Conservation (phyloP, 2,888 invertebrate species). For the Drosophila heteroneura region DNA sequence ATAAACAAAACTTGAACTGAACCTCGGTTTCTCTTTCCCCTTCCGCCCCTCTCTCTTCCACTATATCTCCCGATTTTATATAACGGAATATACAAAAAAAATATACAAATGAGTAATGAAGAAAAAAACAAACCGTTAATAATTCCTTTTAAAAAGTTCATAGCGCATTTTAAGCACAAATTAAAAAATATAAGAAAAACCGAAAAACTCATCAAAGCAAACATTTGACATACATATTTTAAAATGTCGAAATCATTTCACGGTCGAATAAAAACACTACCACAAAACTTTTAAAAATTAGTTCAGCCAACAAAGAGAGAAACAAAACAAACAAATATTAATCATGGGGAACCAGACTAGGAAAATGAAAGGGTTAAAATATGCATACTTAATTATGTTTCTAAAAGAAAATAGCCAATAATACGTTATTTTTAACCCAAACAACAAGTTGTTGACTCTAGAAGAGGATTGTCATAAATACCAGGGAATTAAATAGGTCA, state of each 20-base stretch:
- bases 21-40: not conserved
- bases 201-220: slow-evolving; percentile 14
- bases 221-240: slow-evolving; percentile 13
- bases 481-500: not conserved
- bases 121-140: not conserved
- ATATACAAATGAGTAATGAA: slow-evolving; percentile 5
- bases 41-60: fast-evolving
- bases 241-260: slow-evolving; percentile 28
- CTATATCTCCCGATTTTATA: not conserved
- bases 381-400: not conserved
- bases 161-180: slow-evolving; percentile 7
- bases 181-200: slow-evolving; percentile 1
- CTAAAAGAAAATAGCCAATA: not conserved
- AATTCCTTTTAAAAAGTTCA: slow-evolving; percentile 15
- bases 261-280: slow-evolving; percentile 11
- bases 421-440: not conserved
- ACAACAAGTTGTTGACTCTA: not conserved
- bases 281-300: not conserved
- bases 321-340: not conserved
- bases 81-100: not conserved
- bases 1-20: not conserved
- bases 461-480: not conserved
- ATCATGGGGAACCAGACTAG: not conserved
- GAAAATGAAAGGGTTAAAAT: not conserved
- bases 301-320: not conserved